phyloP scores from a whole-genome alignment of 2,888 invertebrate species.

The Phaedon cochleariae region DNA sequence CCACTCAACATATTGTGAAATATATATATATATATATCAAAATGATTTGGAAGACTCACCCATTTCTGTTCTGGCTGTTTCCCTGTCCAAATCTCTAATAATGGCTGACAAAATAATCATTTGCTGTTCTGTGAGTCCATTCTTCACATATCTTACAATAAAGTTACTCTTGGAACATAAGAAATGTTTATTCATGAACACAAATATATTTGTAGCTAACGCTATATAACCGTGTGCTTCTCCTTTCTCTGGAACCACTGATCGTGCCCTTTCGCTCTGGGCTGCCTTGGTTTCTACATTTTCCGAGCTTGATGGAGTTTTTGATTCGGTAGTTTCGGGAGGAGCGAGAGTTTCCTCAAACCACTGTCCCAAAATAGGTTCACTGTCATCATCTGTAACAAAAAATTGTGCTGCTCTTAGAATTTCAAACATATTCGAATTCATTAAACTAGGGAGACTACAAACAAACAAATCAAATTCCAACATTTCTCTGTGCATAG shows the following conservation, averaged over 20 bases:
- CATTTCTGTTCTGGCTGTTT: conserved; percentile 84
- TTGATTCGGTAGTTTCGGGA: conserved; percentile 72
- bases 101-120: conserved; percentile 88
- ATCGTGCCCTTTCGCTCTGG: conserved; percentile 62
- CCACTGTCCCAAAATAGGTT: conserved; percentile 90
- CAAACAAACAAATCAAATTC: too few species aligned
- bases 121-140: conserved; percentile 84
- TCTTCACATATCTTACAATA: conserved; percentile 73
- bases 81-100: conserved; percentile 89
- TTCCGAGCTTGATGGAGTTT: conserved; percentile 64
- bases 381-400: conserved; percentile 74
- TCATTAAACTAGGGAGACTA: too few species aligned
- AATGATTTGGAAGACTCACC: conserved; percentile 58
- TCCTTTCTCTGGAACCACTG: conserved; percentile 78
- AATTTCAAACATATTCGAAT: too few species aligned
- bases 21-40: too few species aligned
- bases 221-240: conserved; percentile 86
- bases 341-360: conserved; percentile 93
- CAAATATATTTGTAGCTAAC: conserved; percentile 86
- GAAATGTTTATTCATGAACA: conserved; percentile 83
- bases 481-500: too few species aligned
- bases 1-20: too few species aligned
- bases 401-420: too few species aligned
- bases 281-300: conserved; percentile 64
- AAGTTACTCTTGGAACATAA: conserved; percentile 77